Evolutionary conservation across 2,888 invertebrate genomes (phyloP), one percentile per base, ranked within the genome.

Genomic region (Lochmaea crataegi): DNA sequence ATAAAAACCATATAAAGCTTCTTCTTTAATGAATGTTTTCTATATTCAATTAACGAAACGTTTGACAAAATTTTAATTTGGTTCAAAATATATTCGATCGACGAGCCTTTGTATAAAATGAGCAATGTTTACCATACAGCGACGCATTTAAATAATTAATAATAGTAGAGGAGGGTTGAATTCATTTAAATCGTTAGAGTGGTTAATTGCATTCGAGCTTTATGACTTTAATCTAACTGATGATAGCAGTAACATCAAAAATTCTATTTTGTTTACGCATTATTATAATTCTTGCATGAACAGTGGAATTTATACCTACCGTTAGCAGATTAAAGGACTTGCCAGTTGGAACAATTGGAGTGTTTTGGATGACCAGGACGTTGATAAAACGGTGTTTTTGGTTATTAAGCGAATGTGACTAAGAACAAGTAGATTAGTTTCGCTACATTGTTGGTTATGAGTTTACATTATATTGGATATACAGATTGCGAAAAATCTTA

Each of bases 221-320:
- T 71, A 75, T 68, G 73, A 68, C 65, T 68, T 73, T 72, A 68
- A 74, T 77, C 70, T 70, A 75, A 73, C 74, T 73, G 18, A 63
- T 63, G 41, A 18, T 16, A 71, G 69, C 53, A 74, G 71, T 76
- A 68, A 72, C 79, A 80, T 80, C 72, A 77, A 80, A 80, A 79
- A 80, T 80, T 80, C 80, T 76, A 80, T 80, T 79, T 73, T 18
- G 71, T 60, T 71, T 57, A 61, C 51, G 61, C 68, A 63, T 45
- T 53, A 45, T 60, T 68, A 68, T 71, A 68, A 68, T 66, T 71
- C 42, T 16, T 69, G 68, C 38, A 64, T 60, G 61, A 63, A 63
- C n/a, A 57, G 10, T 60, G 32, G n/a, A 10, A 38, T 38, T 14
- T 60, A 60, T n/a, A 12, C 26, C n/a, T n/a, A 12, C 26, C n/a